Evolutionary conservation across 37 sponge, comb jelly and placozoan genomes (phyloP).

Genomic region (Spongilla lacustris): DNA sequence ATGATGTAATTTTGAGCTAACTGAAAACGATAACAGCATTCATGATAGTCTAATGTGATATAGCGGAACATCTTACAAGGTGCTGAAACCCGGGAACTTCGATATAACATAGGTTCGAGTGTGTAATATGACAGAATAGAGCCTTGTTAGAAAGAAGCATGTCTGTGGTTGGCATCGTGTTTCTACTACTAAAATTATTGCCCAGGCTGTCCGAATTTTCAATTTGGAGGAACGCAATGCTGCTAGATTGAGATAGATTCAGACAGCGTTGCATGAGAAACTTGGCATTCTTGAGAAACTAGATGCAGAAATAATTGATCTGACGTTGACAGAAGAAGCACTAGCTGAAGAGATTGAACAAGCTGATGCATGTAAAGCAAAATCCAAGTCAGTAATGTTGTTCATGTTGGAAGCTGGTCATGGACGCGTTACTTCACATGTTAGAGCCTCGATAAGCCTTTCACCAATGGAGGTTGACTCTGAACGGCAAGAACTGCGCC

Average conservation of each 20-base stretch:
- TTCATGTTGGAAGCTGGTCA: not conserved
- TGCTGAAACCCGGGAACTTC: too few species aligned
- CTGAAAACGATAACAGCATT: too few species aligned
- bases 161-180: slow-evolving; percentile 18
- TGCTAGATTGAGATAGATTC: not conserved
- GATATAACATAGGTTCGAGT: too few species aligned
- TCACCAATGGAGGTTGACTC: not conserved
- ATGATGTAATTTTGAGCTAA: too few species aligned
- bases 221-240: not conserved
- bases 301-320: slow-evolving; percentile 33
- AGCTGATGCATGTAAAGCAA: slow-evolving; percentile 16
- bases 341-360: slow-evolving; percentile 25
- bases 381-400: not conserved
- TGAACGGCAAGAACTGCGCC: too few species aligned
- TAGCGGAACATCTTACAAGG: too few species aligned
- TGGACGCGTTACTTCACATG: not conserved
- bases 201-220: not conserved
- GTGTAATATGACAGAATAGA: too few species aligned
- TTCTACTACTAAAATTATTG: slow-evolving; percentile 5
- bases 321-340: slow-evolving; percentile 11
- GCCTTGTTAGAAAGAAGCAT: too few species aligned
- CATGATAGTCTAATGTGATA: too few species aligned
- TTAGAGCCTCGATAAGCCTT: not conserved
- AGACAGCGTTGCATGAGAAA: slow-evolving; percentile 11
- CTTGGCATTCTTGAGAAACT: not conserved